phyloP scores from a whole-genome alignment of 2,888 invertebrate species.

The Phengaris arion region DNA sequence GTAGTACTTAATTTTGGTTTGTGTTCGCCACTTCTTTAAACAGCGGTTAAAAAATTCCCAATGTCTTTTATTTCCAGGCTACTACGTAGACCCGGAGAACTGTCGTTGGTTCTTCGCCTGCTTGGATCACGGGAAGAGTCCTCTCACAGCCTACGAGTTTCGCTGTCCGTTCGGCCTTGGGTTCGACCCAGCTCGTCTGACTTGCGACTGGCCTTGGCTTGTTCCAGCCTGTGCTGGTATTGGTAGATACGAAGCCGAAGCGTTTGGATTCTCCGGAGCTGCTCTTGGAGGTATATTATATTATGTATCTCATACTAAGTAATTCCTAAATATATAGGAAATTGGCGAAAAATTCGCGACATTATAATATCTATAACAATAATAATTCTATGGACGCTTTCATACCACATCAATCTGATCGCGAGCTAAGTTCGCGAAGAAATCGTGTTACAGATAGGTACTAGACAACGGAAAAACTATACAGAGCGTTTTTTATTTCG shows the following conservation, averaged over 20 bases:
- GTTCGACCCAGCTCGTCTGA: slow-evolving; percentile 84
- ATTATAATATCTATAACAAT: no score
- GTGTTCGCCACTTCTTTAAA: no score
- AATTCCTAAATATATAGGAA: no score
- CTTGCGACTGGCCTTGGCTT: slow-evolving; percentile 90
- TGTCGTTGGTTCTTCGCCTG: slow-evolving; percentile 92
- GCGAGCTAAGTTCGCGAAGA: no score
- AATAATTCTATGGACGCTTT: no score
- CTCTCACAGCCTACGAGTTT: slow-evolving; percentile 87
- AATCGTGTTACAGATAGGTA: no score
- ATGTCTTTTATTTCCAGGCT: slow-evolving; percentile 70
- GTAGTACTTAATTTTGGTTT: no score
- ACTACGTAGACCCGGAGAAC: slow-evolving; percentile 89
- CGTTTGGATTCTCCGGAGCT: slow-evolving; percentile 67
- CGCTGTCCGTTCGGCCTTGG: slow-evolving; percentile 89
- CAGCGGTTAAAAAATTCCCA: no score
- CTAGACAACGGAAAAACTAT: no score
- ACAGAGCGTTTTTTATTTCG: no score
- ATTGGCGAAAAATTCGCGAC: neutral
- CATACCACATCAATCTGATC: no score
- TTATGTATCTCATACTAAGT: no score
- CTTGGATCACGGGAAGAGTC: slow-evolving; percentile 83
- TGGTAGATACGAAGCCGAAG: slow-evolving; percentile 75
- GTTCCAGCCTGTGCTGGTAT: slow-evolving; percentile 82
- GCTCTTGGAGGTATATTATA: slow-evolving; percentile 58